Percentiles rank a stretch among this genome's conserved stretches.
Conservation (phyloP, 2,888 invertebrate species). For the Drosophila rubida region DNA sequence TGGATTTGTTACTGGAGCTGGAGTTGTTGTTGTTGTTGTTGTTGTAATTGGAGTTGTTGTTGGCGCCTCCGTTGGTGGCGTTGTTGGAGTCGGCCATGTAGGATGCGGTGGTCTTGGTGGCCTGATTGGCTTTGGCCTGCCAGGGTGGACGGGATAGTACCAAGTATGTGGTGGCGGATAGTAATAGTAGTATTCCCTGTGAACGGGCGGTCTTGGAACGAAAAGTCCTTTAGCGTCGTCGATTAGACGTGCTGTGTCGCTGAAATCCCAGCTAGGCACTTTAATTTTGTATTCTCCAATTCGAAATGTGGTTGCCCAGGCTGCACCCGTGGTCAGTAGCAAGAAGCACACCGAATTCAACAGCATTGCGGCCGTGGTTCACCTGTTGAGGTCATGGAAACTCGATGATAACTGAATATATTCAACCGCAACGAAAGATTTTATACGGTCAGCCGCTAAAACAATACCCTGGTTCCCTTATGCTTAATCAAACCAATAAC, state of each 20-base stretch:
- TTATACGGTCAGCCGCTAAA: neutral
- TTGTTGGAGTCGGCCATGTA: neutral
- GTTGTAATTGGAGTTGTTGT: conserved; percentile 3
- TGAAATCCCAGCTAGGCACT: neutral
- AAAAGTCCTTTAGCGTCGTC: neutral
- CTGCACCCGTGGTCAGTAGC: neutral
- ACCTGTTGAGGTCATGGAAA: neutral
- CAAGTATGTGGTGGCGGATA: neutral
- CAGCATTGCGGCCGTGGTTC: conserved; percentile 1
- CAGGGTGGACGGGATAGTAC: neutral
- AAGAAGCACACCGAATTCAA: neutral
- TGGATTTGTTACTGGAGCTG: neutral
- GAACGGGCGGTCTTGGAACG: neutral
- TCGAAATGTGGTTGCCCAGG: neutral
- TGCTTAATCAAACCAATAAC: neutral
- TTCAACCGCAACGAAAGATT: neutral
- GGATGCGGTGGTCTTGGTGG: neutral
- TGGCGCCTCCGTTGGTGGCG: neutral
- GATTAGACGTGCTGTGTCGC: neutral
- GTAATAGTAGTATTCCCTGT: neutral
- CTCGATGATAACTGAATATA: neutral
- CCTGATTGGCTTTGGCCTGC: conserved; percentile 5
- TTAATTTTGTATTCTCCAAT: neutral
- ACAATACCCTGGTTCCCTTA: neutral
- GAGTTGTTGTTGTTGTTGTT: neutral